Evolutionary conservation across 2,888 invertebrate genomes (phyloP).

Genomic region (Microdon myrmicae): DNA sequence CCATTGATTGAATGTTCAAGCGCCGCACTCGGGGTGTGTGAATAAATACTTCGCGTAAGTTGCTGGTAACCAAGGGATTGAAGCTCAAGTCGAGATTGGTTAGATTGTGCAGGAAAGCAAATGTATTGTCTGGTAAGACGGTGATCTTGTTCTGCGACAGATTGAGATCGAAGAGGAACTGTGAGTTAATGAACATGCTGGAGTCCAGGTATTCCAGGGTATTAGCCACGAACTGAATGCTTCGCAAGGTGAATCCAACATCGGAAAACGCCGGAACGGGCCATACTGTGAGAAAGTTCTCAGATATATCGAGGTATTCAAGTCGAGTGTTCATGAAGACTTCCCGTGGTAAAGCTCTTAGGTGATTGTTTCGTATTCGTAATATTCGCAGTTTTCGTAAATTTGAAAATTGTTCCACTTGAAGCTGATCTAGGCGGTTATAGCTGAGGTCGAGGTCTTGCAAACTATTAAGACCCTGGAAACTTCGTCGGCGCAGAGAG

Average conservation of each 20-base stretch:
- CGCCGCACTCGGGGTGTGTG: slow-evolving; percentile 84
- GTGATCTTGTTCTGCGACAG: slow-evolving; percentile 83
- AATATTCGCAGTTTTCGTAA: slow-evolving; percentile 79
- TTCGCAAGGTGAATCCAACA: slow-evolving; percentile 81
- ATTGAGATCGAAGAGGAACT: slow-evolving; percentile 80
- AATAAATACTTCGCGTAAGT: slow-evolving; percentile 87
- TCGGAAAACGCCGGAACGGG: slow-evolving; percentile 82
- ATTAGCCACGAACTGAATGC: slow-evolving; percentile 82
- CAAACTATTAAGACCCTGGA: slow-evolving; percentile 78
- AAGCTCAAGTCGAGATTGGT: slow-evolving; percentile 83
- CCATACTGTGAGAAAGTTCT: slow-evolving; percentile 82
- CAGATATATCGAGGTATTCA: slow-evolving; percentile 82
- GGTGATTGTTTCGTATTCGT: slow-evolving; percentile 77
- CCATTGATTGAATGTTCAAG: slow-evolving; percentile 80
- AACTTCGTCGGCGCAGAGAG: slow-evolving; percentile 78
- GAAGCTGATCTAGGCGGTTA: slow-evolving; percentile 80
- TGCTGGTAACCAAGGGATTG: slow-evolving; percentile 83
- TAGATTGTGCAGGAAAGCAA: slow-evolving; percentile 81
- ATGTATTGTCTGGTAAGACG: slow-evolving; percentile 88
- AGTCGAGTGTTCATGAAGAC: slow-evolving; percentile 82
- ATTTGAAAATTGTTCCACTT: slow-evolving; percentile 83
- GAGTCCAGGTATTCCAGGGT: slow-evolving; percentile 87
- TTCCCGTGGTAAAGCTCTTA: slow-evolving; percentile 80
- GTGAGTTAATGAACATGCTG: slow-evolving; percentile 85
- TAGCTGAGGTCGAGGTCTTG: slow-evolving; percentile 83